These are phyloP conservation scores for Eretmocerus hayati DNA, from an alignment of 2,888 invertebrate species.

Conservation along the genomic window DNA sequence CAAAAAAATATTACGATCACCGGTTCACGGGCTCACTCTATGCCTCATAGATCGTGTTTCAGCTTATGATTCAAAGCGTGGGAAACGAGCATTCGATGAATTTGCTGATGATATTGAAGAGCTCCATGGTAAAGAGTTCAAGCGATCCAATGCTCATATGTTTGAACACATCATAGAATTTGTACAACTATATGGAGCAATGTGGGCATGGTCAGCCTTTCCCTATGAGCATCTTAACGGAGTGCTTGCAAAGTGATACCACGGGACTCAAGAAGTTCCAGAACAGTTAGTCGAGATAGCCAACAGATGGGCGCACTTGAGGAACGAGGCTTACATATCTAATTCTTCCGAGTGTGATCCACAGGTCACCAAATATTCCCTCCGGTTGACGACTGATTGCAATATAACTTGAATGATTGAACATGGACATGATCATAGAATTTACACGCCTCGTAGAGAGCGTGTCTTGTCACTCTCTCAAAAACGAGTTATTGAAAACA, in stretches of 20 bases:
- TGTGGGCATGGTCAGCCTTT: slow-evolving; percentile 19
- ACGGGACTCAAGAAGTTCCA: slow-evolving; percentile 10
- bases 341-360: neutral
- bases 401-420: neutral
- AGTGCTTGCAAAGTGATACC: slow-evolving; percentile 7
- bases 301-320: neutral
- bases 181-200: slow-evolving; percentile 10
- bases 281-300: slow-evolving; percentile 8
- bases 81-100: slow-evolving; percentile 4
- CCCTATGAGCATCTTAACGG: slow-evolving; percentile 17
- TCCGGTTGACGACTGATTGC: neutral
- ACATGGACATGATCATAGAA: neutral
- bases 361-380: neutral
- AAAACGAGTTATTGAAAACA: neutral
- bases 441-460: no score
- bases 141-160: slow-evolving; percentile 18
- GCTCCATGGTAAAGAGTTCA: slow-evolving; percentile 9
- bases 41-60: slow-evolving; percentile 7
- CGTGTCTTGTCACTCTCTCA: neutral
- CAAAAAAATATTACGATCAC: slow-evolving; percentile 11
- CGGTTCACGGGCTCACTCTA: slow-evolving; percentile 11
- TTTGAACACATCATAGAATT: slow-evolving; percentile 14
- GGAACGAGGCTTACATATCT: neutral
- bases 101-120: slow-evolving; percentile 8
- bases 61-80: neutral